Evolutionary conservation across 2,113 vertebrate genomes (phyloP).

Genomic region (Apteryx mantelli): DNA sequence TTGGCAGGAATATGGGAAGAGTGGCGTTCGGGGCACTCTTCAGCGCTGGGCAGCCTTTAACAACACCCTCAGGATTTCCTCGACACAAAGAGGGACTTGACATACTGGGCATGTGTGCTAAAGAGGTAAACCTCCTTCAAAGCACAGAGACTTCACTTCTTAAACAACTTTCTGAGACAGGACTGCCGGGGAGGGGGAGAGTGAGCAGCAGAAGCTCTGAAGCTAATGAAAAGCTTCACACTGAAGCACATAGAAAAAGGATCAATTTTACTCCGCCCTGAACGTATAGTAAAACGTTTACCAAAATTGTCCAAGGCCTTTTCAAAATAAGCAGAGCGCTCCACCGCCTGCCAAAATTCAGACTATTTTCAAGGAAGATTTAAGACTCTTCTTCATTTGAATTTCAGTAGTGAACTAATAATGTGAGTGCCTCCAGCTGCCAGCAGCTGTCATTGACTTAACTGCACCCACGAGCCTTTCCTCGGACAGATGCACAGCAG

Average conservation of each 20-base stretch:
- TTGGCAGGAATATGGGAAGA: accelerated
- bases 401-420: constrained; percentile 40
- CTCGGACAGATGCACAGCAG: not conserved
- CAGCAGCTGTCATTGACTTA: constrained; percentile 50
- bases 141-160: not conserved
- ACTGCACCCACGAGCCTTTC: constrained; percentile 1
- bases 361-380: constrained; percentile 25
- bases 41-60: not conserved
- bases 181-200: not conserved
- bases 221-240: not conserved
- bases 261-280: not conserved
- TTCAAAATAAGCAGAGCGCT: not conserved
- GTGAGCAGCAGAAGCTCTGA: not conserved
- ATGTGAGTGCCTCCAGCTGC: constrained; percentile 48
- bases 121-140: not conserved
- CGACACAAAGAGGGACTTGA: not conserved
- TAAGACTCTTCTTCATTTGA: constrained; percentile 16
- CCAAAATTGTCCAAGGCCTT: constrained; percentile 17
- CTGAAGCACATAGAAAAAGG: not conserved
- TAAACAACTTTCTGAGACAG: not conserved
- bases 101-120: not conserved
- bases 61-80: not conserved
- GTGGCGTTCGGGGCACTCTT: not conserved
- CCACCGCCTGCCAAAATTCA: constrained; percentile 5
- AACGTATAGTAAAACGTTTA: not conserved